Evolutionary conservation across 1,140 invertebrate genomes (phyloP).

Genomic region (Camponotus floridanus): DNA sequence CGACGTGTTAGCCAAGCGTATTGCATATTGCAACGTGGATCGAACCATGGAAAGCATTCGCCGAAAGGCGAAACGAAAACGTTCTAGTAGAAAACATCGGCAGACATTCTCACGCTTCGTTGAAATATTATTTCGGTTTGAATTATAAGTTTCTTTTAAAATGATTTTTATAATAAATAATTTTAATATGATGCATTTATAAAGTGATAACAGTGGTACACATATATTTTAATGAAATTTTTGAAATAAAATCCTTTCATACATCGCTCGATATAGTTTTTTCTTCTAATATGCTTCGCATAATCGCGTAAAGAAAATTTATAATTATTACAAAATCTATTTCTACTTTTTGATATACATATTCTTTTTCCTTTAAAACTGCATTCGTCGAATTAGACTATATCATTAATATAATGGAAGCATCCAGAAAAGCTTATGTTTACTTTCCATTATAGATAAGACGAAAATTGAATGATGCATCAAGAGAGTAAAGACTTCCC

Average conservation of each 20-base stretch:
- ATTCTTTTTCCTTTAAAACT: background rate
- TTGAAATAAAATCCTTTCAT: background rate
- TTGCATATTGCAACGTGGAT: conserved; percentile 63
- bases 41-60: conserved; percentile 37
- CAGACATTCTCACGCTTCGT: background rate
- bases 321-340: background rate
- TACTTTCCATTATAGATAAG: conserved; percentile 49
- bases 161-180: background rate
- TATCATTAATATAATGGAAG: background rate
- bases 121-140: background rate
- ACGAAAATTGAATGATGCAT: conserved; percentile 54
- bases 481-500: conserved; percentile 31
- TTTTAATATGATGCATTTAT: background rate
- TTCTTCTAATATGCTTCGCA: background rate
- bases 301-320: background rate
- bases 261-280: background rate
- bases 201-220: background rate
- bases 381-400: background rate
- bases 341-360: background rate
- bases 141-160: background rate
- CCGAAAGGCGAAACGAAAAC: conserved; percentile 40
- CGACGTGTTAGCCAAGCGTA: conserved; percentile 63
- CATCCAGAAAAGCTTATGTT: conserved; percentile 30
- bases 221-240: background rate
- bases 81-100: background rate